Evolutionary conservation across 2,888 invertebrate genomes (phyloP).

Genomic region (Raillietiella orientalis): DNA sequence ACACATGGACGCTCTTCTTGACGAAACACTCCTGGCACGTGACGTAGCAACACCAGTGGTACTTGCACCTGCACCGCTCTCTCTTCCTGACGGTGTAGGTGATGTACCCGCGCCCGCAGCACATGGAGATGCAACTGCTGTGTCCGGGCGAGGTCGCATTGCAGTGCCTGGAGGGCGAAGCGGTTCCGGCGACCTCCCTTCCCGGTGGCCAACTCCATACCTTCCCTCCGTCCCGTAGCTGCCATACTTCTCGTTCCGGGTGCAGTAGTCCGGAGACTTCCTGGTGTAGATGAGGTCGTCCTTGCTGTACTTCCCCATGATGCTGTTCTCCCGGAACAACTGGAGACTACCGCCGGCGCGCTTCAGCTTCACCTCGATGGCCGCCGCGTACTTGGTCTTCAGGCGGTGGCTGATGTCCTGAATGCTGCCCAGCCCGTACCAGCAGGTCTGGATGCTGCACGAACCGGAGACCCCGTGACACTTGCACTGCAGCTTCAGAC

Average conservation of each 20-base stretch:
- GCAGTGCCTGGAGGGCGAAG: slow-evolving; percentile 30
- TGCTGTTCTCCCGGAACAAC: slow-evolving; percentile 13
- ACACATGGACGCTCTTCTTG: slow-evolving; percentile 32
- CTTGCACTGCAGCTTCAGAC: slow-evolving; percentile 30
- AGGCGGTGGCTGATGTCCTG: slow-evolving; percentile 19
- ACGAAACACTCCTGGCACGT: slow-evolving; percentile 48
- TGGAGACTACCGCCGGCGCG: slow-evolving; percentile 7
- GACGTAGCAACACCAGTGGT: slow-evolving; percentile 59
- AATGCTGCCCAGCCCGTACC: slow-evolving; percentile 30
- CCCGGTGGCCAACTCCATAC: slow-evolving; percentile 15
- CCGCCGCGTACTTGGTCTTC: slow-evolving; percentile 23
- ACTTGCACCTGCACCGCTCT: slow-evolving; percentile 43
- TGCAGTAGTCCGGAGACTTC: slow-evolving; percentile 53
- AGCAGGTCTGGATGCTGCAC: slow-evolving; percentile 46
- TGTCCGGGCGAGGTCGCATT: slow-evolving; percentile 27
- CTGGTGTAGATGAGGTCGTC: slow-evolving; percentile 36
- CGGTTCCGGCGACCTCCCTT: too few relatives aligned
- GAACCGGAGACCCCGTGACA: slow-evolving; percentile 58
- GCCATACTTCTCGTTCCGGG: slow-evolving; percentile 31
- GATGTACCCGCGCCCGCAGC: slow-evolving; percentile 46
- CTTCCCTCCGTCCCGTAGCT: slow-evolving; percentile 42
- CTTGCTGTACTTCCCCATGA: slow-evolving; percentile 13
- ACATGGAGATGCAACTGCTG: slow-evolving; percentile 42
- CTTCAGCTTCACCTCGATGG: slow-evolving; percentile 13
- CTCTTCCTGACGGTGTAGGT: slow-evolving; percentile 29